Percentiles rank a stretch among this genome's conserved stretches.
Conservation (phyloP, 2,797 vertebrate genomes). For the Urocyon cinereoargenteus region DNA sequence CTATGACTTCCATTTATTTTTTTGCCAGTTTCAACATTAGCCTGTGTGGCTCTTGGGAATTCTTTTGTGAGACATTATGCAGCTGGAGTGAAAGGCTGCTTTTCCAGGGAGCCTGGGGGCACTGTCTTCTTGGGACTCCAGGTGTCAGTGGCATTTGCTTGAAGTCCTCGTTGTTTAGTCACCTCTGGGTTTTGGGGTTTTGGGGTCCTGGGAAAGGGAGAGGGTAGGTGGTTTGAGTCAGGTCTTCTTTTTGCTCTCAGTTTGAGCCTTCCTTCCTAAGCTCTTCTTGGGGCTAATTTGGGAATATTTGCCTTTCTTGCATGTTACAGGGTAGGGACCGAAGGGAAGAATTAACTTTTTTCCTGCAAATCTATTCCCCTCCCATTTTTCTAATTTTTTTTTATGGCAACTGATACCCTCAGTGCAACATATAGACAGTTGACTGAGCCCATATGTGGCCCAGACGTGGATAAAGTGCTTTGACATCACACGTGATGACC, state of each 20-base stretch:
- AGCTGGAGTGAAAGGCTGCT: too few species aligned
- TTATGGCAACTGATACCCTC: not conserved
- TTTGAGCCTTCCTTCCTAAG: not conserved
- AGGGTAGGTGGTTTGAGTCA: not conserved
- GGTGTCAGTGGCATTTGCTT: not conserved
- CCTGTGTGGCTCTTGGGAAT: not conserved
- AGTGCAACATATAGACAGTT: not conserved
- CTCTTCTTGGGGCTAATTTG: not conserved
- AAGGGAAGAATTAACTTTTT: not conserved
- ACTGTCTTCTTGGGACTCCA: not conserved
- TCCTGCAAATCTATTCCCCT: not conserved
- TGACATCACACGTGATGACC: not conserved
- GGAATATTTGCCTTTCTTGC: not conserved
- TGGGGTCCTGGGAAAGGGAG: not conserved
- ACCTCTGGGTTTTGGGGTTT: not conserved
- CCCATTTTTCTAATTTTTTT: not conserved
- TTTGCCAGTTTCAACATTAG: not conserved
- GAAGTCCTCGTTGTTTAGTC: not conserved
- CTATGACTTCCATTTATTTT: not conserved
- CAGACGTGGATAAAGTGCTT: not conserved
- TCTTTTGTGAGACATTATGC: not conserved
- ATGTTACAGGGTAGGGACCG: not conserved
- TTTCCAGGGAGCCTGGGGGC: too few species aligned
- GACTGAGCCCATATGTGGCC: not conserved
- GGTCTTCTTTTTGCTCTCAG: not conserved